phyloP scores from a whole-genome alignment of 2,797 vertebrate genomes.

The Borostomias antarcticus region DNA sequence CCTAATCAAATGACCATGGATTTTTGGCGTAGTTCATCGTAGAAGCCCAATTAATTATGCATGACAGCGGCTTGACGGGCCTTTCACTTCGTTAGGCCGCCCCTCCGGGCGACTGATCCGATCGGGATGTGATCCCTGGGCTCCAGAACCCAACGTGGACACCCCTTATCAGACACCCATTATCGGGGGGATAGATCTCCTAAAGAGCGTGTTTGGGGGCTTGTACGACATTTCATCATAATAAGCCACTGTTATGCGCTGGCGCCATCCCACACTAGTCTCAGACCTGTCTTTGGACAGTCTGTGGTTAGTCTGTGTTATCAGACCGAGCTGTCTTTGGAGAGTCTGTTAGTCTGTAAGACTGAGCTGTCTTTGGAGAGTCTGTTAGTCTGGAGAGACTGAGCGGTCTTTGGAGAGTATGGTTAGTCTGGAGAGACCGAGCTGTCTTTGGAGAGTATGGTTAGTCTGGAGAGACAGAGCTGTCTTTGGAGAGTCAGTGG shows the following conservation, averaged over 20 bases:
- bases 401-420: no score
- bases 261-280: slow-evolving; percentile 55
- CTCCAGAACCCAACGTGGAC: slow-evolving; percentile 72
- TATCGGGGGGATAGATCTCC: slow-evolving; percentile 72
- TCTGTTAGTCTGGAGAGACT: no score
- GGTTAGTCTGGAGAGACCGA: no score
- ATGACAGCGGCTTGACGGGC: slow-evolving; percentile 91
- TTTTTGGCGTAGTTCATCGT: slow-evolving; percentile 90
- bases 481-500: no score
- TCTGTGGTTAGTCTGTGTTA: slow-evolving; percentile 57
- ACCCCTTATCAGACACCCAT: slow-evolving; percentile 85
- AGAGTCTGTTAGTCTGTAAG: no score
- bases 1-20: slow-evolving; percentile 97
- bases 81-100: slow-evolving; percentile 90
- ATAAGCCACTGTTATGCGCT: slow-evolving; percentile 70
- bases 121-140: slow-evolving; percentile 84
- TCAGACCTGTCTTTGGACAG: slow-evolving; percentile 61
- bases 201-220: slow-evolving; percentile 70
- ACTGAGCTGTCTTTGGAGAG: no score
- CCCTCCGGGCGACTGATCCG: slow-evolving; percentile 84
- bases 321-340: no score
- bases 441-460: no score
- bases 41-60: slow-evolving; percentile 97
- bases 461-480: no score
- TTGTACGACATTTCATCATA: slow-evolving; percentile 76